Percentiles rank a stretch among this genome's conserved stretches.
Evolutionary conservation across 2,113 vertebrate species (phyloP).

Genomic region (Aythya baeri): DNA sequence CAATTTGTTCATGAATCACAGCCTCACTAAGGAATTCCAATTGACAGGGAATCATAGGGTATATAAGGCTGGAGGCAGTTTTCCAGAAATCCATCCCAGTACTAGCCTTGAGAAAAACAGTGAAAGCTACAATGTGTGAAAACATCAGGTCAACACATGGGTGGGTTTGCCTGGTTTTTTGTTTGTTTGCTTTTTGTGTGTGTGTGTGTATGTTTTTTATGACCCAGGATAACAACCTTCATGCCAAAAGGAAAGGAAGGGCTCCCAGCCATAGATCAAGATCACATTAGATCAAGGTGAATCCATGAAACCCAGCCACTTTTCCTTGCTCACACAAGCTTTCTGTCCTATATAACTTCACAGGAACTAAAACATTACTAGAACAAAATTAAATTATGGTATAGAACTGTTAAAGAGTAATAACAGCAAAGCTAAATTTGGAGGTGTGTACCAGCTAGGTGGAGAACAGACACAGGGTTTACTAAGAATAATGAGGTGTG

Average conservation of each 20-base stretch:
- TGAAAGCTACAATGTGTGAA: neutral
- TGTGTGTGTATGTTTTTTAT: neutral
- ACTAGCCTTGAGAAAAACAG: neutral
- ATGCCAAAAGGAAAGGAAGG: neutral
- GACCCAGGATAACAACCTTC: neutral
- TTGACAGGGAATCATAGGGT: neutral
- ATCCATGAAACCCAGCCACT: neutral
- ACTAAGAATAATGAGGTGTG: neutral
- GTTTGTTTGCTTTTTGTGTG: neutral
- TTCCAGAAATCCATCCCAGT: neutral
- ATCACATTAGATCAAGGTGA: neutral
- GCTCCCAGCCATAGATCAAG: neutral
- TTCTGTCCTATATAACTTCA: neutral
- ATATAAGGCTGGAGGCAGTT: neutral
- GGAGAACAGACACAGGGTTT: constrained; percentile 1
- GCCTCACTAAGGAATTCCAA: neutral
- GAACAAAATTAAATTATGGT: neutral
- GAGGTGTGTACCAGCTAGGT: neutral
- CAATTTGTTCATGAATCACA: neutral
- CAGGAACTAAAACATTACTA: neutral
- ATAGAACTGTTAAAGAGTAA: neutral
- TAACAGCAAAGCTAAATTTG: neutral
- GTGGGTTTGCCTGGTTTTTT: neutral
- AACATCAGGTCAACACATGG: neutral
- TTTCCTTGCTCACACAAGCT: neutral